Base-by-base conservation (phyloP, 35 echinoderm and acorn worm species). In the Apostichopus japonicus region DNA sequence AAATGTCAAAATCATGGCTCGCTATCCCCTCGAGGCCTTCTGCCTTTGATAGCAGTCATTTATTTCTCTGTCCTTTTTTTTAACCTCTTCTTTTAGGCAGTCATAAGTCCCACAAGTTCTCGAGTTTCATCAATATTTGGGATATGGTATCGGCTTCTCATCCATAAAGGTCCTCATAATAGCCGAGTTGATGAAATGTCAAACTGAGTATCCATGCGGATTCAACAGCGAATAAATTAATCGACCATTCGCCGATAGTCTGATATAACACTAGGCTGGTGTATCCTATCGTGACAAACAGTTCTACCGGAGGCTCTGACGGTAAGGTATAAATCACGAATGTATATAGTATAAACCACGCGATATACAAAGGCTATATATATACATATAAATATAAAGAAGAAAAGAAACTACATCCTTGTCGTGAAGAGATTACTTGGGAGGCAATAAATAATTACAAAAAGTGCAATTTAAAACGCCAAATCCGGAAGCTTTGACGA, bases 161-260 rank as follows among this genome's bases (percentile, higher is more conserved):
- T 19, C 71, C 17, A n/a, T 21, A 75, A 75, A 75, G 71, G 71
- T 75, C 21, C 71, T 75, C 71, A 75, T 75, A 75, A 75, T 75
- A 75, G 71, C 71, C 11, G 7, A 14, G 71, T 19, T 75, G 71
- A 75, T 75, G 71, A 75, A 75, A 75, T 75, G 71, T 75, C 71
- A 75, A 75, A 75, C 71, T 75, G 71, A 75, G 15, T 21, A 75
- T 75, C 71, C 71, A 21, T 6, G 15, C 15, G 17, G 16, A 75
- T 75, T 75, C 71, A 75, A 75, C 71, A 75, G n/a, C 71, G 17
- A 75, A 75, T 75, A 75, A 75, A 75, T 75, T 75, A 75, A 14
- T 75, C 71, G 7, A 7, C 71, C 71, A 75, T 75, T 75, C 15
- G 71, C 7, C n/a, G 71, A 75, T 15, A 4, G 71, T 44, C 71